Conservation (phyloP, 1,140 invertebrate species). For the Drosophila azteca region DNA sequence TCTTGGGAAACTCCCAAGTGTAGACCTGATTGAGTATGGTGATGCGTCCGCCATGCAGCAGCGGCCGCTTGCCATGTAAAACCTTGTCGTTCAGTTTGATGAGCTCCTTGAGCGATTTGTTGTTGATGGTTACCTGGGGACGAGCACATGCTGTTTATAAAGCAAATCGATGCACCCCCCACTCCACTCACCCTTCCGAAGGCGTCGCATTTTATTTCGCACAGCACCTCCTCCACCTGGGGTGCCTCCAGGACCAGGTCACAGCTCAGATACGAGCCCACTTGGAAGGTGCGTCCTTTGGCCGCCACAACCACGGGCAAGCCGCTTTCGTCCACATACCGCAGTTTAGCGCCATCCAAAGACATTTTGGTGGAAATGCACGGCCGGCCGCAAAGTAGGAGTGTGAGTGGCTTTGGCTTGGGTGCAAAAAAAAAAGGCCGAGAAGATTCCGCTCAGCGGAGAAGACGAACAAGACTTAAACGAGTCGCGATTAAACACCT, state of each 20-base stretch:
- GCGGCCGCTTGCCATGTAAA: constrained; percentile 54
- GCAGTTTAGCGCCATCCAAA: constrained; percentile 70
- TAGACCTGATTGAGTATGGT: constrained; percentile 62
- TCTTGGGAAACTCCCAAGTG: constrained; percentile 63
- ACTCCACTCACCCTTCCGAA: constrained; percentile 72
- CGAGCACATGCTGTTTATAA: background rate
- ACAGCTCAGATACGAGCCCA: constrained; percentile 65
- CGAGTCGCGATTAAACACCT: background rate
- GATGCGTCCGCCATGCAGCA: constrained; percentile 59
- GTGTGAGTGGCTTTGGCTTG: constrained; percentile 40
- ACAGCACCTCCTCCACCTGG: constrained; percentile 56
- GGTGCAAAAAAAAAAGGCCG: constrained; percentile 31
- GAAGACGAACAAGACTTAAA: background rate
- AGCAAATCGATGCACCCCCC: constrained; percentile 21
- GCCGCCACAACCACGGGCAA: constrained; percentile 34
- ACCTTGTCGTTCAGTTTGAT: constrained; percentile 62
- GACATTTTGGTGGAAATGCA: constrained; percentile 51
- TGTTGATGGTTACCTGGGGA: constrained; percentile 66
- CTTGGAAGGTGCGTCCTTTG: constrained; percentile 72
- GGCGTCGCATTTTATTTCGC: constrained; percentile 74
- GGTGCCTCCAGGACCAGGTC: constrained; percentile 60
- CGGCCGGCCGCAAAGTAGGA: constrained; percentile 14
- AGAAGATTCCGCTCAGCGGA: constrained; percentile 13
- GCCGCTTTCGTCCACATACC: constrained; percentile 58
- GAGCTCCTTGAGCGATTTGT: constrained; percentile 48